These are phyloP conservation scores for Meloidogyne chitwoodi DNA, from an alignment of 1,140 invertebrate genomes.

Conservation along the genomic window DNA sequence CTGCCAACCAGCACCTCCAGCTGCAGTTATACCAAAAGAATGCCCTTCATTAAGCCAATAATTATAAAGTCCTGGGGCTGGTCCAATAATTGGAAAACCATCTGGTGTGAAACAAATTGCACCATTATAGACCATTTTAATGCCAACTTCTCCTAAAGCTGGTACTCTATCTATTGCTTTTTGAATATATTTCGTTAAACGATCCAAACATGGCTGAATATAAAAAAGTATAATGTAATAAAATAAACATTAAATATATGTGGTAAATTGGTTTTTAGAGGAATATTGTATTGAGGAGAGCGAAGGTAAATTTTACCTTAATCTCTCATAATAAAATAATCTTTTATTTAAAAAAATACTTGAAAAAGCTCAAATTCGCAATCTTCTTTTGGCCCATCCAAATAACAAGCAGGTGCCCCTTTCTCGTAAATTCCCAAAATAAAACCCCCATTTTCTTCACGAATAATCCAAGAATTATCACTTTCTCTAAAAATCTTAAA, in stretches of 20 bases:
- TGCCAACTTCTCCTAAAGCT: background rate
- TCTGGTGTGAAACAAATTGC: background rate
- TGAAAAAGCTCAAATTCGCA: background rate
- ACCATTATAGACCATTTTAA: background rate
- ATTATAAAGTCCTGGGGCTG: background rate
- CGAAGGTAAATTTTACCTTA: too few relatives aligned
- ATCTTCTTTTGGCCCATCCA: background rate
- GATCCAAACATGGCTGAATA: background rate
- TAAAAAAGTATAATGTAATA: background rate
- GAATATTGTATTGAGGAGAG: too few relatives aligned
- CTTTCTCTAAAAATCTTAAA: background rate
- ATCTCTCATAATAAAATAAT: background rate
- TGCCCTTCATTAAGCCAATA: background rate
- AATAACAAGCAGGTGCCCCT: background rate
- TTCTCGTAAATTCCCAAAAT: background rate
- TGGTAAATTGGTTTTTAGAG: too few relatives aligned
- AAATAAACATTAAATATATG: too few relatives aligned
- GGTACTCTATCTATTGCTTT: background rate
- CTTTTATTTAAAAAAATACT: background rate
- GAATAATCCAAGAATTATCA: background rate
- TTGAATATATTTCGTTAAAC: background rate
- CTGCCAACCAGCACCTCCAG: background rate
- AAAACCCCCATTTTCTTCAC: background rate
- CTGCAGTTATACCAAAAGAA: background rate
- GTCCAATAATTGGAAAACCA: background rate